Conservation (phyloP, 2,888 invertebrate species). For the Unio pictorum region DNA sequence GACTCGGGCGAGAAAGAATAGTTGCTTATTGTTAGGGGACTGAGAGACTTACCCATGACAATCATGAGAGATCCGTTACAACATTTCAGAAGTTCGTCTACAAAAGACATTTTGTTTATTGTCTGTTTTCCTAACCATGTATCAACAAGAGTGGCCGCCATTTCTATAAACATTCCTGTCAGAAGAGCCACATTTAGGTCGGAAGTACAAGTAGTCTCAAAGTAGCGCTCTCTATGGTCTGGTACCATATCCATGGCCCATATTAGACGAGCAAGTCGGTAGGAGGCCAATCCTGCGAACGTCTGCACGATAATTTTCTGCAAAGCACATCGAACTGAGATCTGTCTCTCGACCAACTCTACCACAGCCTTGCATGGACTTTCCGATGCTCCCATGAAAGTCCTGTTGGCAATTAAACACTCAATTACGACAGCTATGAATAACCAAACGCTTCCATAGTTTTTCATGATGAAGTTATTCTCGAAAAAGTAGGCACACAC, state of each 20-base stretch:
- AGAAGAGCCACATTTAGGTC: constrained; percentile 57
- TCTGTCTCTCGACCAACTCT: constrained; percentile 36
- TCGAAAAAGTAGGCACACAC: constrained; percentile 65
- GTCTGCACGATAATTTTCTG: constrained; percentile 49
- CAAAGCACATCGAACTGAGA: constrained; percentile 31
- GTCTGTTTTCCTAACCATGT: constrained; percentile 60
- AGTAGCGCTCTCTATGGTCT: constrained; percentile 58
- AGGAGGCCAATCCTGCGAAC: constrained; percentile 58
- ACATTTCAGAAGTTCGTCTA: constrained; percentile 58
- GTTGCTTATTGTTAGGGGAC: neutral
- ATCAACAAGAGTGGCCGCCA: constrained; percentile 55
- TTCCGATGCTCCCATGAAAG: constrained; percentile 59
- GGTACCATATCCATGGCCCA: constrained; percentile 63
- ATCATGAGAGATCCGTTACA: constrained; percentile 59
- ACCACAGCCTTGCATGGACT: constrained; percentile 60
- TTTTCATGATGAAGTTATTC: constrained; percentile 61
- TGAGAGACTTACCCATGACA: constrained; percentile 47
- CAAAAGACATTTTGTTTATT: constrained; percentile 31
- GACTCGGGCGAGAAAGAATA: too few relatives aligned
- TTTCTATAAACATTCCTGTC: constrained; percentile 52
- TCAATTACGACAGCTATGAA: constrained; percentile 53
- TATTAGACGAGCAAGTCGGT: constrained; percentile 53
- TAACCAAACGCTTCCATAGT: constrained; percentile 57
- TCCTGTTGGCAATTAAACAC: constrained; percentile 56
- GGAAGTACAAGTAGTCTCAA: constrained; percentile 49